phyloP scores from a whole-genome alignment of 2,113 vertebrate genomes.

The Zeus faber region DNA sequence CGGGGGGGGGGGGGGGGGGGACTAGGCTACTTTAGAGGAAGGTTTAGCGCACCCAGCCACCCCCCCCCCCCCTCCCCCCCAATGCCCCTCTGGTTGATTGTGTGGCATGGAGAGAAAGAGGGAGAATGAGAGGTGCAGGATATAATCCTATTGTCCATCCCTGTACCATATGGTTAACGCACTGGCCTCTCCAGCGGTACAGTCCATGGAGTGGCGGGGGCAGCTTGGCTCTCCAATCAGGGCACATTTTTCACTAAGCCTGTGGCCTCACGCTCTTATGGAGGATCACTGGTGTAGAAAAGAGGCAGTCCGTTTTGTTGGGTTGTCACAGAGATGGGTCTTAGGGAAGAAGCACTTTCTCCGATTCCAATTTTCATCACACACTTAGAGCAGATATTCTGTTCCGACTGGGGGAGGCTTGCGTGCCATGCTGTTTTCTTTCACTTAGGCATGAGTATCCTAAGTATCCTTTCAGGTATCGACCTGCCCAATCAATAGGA shows the following conservation, averaged over 20 bases:
- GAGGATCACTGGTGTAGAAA: constrained; percentile 38
- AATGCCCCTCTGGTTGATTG: constrained; percentile 59
- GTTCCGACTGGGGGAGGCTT: too few relatives aligned
- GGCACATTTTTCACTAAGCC: constrained; percentile 38
- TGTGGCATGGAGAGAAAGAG: constrained; percentile 59
- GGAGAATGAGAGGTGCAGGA: constrained; percentile 62
- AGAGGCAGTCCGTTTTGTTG: constrained; percentile 11
- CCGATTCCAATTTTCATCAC: too few relatives aligned
- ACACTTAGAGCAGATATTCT: too few relatives aligned
- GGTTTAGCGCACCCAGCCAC: constrained; percentile 59
- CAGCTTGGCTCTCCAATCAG: constrained; percentile 66
- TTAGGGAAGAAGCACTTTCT: constrained; percentile 20
- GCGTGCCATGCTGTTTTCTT: too few relatives aligned
- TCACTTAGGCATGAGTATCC: too few relatives aligned
- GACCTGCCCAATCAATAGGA: too few relatives aligned
- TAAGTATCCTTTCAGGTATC: too few relatives aligned
- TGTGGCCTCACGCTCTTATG: constrained; percentile 34
- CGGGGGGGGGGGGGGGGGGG: constrained; percentile 49
- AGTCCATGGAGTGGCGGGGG: constrained; percentile 64
- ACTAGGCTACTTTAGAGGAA: constrained; percentile 51
- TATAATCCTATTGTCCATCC: constrained; percentile 75
- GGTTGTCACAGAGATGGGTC: constrained; percentile 23
- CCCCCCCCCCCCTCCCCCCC: not conserved
- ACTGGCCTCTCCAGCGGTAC: constrained; percentile 70
- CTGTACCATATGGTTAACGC: constrained; percentile 72